Conservation (phyloP, 2,888 invertebrate species). For the Rhimphoctona megacephalus region DNA sequence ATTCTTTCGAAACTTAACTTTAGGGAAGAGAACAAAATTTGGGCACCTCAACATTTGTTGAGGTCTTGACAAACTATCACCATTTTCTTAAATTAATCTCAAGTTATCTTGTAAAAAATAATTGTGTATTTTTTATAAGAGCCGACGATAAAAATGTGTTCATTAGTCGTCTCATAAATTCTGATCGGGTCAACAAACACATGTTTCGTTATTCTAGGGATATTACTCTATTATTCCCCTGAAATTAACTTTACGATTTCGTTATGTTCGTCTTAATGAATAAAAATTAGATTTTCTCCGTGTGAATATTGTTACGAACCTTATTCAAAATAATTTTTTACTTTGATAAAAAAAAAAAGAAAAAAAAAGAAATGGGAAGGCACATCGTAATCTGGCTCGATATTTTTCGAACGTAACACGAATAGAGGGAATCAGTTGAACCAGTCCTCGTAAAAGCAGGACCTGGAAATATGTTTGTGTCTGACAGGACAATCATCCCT, state of each 20-base stretch:
- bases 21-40: neutral
- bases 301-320: too few species aligned
- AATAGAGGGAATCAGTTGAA: neutral
- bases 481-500: slow-evolving; percentile 65
- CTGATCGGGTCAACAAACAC: neutral
- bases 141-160: neutral
- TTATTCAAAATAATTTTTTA: too few species aligned
- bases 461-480: slow-evolving; percentile 45
- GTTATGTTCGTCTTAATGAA: too few species aligned
- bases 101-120: neutral
- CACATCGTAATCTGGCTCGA: neutral
- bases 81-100: neutral
- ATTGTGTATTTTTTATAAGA: neutral
- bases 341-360: too few species aligned
- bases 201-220: neutral
- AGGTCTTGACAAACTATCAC: neutral
- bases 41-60: neutral
- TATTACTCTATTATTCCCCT: too few species aligned
- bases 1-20: neutral
- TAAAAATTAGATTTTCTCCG: too few species aligned
- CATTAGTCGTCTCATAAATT: neutral
- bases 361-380: too few species aligned
- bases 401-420: neutral
- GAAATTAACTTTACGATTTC: too few species aligned
- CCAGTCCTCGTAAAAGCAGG: slow-evolving; percentile 28